Conservation (phyloP, 2,797 vertebrate species). For the Oryzias sinensis region DNA sequence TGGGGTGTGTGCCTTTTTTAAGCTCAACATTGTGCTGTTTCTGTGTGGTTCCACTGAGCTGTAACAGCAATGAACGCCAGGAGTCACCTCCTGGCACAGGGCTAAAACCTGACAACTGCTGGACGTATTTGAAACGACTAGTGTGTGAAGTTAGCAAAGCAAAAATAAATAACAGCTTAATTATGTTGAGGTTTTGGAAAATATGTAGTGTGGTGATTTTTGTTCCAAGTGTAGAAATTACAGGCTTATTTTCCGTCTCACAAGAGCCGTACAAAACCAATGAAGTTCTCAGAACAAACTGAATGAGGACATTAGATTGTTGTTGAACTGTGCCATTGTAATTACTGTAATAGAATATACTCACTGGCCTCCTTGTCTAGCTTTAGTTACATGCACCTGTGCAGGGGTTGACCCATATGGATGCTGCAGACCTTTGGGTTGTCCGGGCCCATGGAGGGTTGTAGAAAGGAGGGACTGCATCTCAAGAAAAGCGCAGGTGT, state of each 20-base stretch:
- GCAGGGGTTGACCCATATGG: no score
- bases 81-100: conserved; percentile 42
- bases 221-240: conserved; percentile 28
- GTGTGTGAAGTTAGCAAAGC: conserved; percentile 31
- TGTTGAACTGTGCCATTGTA: no score
- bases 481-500: no score
- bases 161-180: conserved; percentile 39
- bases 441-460: no score
- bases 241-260: conserved; percentile 12
- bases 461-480: no score
- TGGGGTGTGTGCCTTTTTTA: no score
- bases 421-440: no score
- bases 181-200: conserved; percentile 30
- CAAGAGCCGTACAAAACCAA: background rate
- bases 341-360: no score
- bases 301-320: no score
- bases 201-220: conserved; percentile 2
- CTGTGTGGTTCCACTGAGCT: conserved; percentile 21
- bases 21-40: conserved; percentile 6
- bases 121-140: conserved; percentile 53
- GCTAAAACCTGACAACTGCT: conserved; percentile 36
- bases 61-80: conserved; percentile 48
- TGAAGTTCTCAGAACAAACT: no score
- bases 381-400: no score
- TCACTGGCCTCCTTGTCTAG: no score